These are phyloP conservation scores for Chorisops tibialis DNA, from an alignment of 2,888 invertebrate genomes.

Conservation along the genomic window DNA sequence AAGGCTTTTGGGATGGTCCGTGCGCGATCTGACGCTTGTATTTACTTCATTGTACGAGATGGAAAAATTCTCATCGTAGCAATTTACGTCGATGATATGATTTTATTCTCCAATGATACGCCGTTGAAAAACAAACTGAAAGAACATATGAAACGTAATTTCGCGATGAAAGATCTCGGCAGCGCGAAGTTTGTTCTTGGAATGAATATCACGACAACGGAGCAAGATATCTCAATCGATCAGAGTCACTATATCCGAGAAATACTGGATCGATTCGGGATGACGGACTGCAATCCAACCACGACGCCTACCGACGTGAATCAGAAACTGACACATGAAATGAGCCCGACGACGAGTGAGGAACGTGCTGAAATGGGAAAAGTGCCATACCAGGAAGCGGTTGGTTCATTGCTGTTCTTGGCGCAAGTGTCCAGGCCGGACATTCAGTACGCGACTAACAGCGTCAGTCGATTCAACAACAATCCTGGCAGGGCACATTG, in stretches of 20 bases:
- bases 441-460: background rate
- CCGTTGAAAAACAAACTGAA: slow-evolving; percentile 8
- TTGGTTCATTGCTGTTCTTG: background rate
- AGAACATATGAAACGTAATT: slow-evolving; percentile 1
- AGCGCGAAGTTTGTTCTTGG: too few species aligned
- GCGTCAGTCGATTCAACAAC: background rate
- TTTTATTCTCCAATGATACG: slow-evolving; percentile 14
- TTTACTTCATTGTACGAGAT: slow-evolving; percentile 15
- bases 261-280: background rate
- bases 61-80: slow-evolving; percentile 21
- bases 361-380: background rate
- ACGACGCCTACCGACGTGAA: background rate
- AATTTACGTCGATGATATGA: slow-evolving; percentile 29
- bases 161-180: background rate
- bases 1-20: too few species aligned
- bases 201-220: too few species aligned
- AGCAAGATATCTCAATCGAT: background rate
- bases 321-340: background rate
- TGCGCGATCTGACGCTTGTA: slow-evolving; percentile 24
- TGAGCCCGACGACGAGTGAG: background rate
- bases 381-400: background rate
- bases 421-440: background rate
- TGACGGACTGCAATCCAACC: background rate
- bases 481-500: background rate
- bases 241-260: background rate